Percentiles rank a stretch among this genome's conserved stretches.
phyloP scores from a whole-genome alignment of 1,140 invertebrate genomes.

The Tetraneura akinire region DNA sequence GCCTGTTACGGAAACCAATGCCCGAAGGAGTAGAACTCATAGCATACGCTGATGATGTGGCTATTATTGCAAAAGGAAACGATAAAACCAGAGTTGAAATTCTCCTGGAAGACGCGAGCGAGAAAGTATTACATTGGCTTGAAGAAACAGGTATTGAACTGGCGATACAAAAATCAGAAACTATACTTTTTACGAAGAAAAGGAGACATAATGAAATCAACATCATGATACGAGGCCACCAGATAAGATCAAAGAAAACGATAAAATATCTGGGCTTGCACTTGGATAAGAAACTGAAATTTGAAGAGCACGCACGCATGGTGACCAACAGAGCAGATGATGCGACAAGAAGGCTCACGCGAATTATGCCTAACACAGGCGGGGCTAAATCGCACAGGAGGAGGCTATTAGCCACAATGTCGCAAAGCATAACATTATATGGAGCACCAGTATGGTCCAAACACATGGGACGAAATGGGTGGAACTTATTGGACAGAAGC shows the following conservation, averaged over 20 bases:
- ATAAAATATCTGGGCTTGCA: not conserved
- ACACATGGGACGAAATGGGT: not conserved
- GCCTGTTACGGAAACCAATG: not conserved
- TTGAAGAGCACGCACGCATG: not conserved
- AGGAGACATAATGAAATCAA: not conserved
- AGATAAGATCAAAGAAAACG: not conserved
- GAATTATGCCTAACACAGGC: conserved; percentile 1
- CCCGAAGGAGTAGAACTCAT: conserved; percentile 4
- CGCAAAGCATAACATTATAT: not conserved
- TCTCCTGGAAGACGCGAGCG: not conserved
- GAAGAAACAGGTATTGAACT: not conserved
- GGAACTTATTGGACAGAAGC: not conserved
- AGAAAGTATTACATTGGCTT: not conserved
- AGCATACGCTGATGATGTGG: not conserved
- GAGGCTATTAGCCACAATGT: not conserved
- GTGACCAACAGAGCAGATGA: not conserved
- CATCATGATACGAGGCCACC: not conserved
- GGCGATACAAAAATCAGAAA: conserved; percentile 21
- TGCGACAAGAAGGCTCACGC: not conserved
- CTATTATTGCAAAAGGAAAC: not conserved
- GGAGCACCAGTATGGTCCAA: not conserved
- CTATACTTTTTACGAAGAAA: not conserved
- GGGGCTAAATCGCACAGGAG: not conserved
- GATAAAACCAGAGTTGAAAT: not conserved
- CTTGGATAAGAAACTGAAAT: not conserved